These are phyloP conservation scores for Ochotona princeps DNA, from an alignment of 2,113 vertebrate species.

Conservation along the genomic window DNA sequence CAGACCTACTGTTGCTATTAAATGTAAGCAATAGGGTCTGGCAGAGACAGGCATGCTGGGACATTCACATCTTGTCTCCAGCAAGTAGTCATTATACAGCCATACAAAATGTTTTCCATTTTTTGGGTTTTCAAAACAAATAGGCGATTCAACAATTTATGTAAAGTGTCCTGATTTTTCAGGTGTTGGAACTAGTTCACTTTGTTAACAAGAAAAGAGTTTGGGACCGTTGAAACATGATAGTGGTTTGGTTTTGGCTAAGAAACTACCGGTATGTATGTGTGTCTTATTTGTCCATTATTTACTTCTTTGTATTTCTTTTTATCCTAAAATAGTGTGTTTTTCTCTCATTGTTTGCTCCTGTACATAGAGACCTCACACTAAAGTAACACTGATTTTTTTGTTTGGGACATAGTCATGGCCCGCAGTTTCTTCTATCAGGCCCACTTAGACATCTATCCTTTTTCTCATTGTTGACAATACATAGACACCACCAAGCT, in stretches of 20 bases:
- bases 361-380: neutral
- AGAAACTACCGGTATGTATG: neutral
- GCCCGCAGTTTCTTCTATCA: neutral
- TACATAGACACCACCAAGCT: neutral
- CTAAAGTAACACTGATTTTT: neutral
- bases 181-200: neutral
- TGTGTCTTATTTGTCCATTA: neutral
- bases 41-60: neutral
- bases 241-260: neutral
- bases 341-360: neutral
- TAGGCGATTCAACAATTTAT: slow-evolving; percentile 17
- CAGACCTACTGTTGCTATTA: neutral
- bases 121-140: neutral
- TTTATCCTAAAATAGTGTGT: neutral
- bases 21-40: neutral
- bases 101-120: neutral
- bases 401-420: neutral
- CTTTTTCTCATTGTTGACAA: neutral
- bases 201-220: neutral
- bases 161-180: slow-evolving; percentile 1
- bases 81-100: neutral
- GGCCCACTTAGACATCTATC: neutral
- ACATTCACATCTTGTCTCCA: too few relatives aligned
- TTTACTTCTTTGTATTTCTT: neutral
- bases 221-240: neutral